Conservation (phyloP, 1,140 invertebrate species). For the Macrocentrus cingulum region DNA sequence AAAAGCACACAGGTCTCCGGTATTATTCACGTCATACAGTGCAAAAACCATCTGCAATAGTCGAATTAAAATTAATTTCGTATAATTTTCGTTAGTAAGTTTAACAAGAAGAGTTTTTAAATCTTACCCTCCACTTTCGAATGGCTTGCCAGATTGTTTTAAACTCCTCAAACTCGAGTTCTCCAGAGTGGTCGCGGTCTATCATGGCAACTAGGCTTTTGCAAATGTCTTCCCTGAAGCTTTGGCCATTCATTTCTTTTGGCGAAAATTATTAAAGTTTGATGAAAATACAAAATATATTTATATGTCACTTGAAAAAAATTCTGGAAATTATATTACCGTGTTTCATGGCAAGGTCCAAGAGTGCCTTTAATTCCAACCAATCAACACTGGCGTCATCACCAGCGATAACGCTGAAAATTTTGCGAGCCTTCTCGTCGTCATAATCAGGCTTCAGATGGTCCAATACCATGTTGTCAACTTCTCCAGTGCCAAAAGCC, state of each 20-base stretch:
- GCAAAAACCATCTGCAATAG: constrained; percentile 2
- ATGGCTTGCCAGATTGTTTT: constrained; percentile 84
- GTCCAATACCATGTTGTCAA: constrained; percentile 66
- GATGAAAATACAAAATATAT: too few species aligned
- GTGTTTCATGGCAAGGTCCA: constrained; percentile 87
- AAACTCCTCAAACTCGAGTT: constrained; percentile 93
- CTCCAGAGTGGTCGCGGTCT: constrained; percentile 89
- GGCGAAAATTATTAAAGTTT: constrained; percentile 17
- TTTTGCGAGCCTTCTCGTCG: constrained; percentile 70
- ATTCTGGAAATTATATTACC: constrained; percentile 64
- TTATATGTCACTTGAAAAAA: too few species aligned
- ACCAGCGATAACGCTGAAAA: constrained; percentile 86
- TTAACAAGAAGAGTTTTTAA: too few species aligned
- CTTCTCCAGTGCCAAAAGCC: constrained; percentile 74
- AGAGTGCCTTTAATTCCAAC: constrained; percentile 88
- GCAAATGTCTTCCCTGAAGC: constrained; percentile 90
- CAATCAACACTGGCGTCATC: constrained; percentile 92
- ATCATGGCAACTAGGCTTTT: constrained; percentile 97
- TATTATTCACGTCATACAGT: constrained; percentile 75
- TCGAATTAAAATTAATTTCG: too few species aligned
- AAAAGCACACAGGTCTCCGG: constrained; percentile 79
- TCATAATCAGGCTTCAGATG: constrained; percentile 56
- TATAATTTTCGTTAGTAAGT: too few species aligned
- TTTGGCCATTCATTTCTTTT: constrained; percentile 76
- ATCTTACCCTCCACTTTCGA: constrained; percentile 86